Base-by-base conservation (phyloP, 2,113 vertebrate genomes). In the Percina caprodes region DNA sequence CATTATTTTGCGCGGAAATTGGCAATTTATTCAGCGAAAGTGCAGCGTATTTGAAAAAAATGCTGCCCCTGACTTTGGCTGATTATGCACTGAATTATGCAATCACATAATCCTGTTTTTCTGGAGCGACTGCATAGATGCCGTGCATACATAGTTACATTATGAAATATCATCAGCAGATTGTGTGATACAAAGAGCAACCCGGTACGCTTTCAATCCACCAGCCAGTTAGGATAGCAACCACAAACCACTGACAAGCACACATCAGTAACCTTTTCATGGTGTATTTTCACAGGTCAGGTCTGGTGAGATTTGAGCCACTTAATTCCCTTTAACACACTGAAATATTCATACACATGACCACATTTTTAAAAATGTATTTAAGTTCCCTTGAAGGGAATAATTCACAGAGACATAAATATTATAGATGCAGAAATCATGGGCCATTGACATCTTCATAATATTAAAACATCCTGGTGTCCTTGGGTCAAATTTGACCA, bases 281-380 rank as follows among this genome's bases (percentile, higher is more conserved):
- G 1, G 16, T 70, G 11, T 71, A 24, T 48, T 61, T 73, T 24
- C 6, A 73, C 45, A 67, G 39, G 55, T 71, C 45, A 30, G 54
- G 15, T 51, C 56, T 39, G 62, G 15, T 65, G 66, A 18, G 63
- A 74, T 78, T 49, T 48, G 39, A 79, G 18, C 39, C 30, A 63
- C 15, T 62, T 71, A 39, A 62, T 68, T 51, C 61, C 21, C 16
- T 61, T 69, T 62, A 46, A 67, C 55, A 63, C 45, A 16, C 16
- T 66, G 30, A 74, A 69, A 65, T 48, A 70, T 19, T 65, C 19
- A 83, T 49, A 24, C 15, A 71, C 16, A 13, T 5, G 7, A n/a
- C n/a, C 58, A 18, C 39, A 10, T 39, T 39, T 39, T 2, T 0
- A 39, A 39, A 39, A 10, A 39, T 42, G 10, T 11, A 42, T 42